These are phyloP conservation scores for Corbicula japonica DNA, from an alignment of 2,888 invertebrate genomes.

Conservation along the genomic window DNA sequence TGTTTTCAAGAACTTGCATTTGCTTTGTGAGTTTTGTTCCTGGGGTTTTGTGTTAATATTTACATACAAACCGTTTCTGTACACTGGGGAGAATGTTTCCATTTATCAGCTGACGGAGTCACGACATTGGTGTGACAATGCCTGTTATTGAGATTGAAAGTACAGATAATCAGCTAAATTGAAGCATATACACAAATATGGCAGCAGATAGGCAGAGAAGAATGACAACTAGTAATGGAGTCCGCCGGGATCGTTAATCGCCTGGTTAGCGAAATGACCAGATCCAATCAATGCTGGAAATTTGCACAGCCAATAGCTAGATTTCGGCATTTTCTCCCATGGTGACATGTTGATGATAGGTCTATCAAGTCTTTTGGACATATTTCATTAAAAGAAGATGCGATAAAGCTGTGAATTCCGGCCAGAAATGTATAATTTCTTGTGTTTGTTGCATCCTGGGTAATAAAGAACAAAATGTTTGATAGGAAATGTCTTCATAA, in stretches of 20 bases:
- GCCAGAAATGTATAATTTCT: too few relatives aligned
- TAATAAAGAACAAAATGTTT: too few relatives aligned
- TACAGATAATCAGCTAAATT: conserved; percentile 30
- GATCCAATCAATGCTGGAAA: conserved; percentile 19
- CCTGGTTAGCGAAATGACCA: conserved; percentile 37
- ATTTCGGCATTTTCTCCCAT: conserved; percentile 17
- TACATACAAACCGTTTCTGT: too few relatives aligned
- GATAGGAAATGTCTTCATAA: too few relatives aligned
- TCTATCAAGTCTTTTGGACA: conserved; percentile 9
- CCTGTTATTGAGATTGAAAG: conserved; percentile 21
- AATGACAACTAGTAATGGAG: conserved; percentile 14
- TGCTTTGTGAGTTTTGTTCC: too few relatives aligned
- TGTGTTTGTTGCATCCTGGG: too few relatives aligned
- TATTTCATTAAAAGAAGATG: conserved; percentile 1
- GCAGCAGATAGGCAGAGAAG: conserved; percentile 3
- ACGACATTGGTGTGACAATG: conserved; percentile 11
- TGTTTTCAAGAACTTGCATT: too few relatives aligned
- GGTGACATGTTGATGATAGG: conserved; percentile 31
- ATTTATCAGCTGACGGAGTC: conserved; percentile 24
- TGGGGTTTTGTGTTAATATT: too few relatives aligned
- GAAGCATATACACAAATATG: conserved; percentile 12
- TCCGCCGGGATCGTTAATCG: conserved; percentile 32
- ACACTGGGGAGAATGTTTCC: too few relatives aligned
- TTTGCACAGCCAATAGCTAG: conserved; percentile 8
- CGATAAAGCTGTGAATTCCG: not conserved